phyloP scores from a whole-genome alignment of 2,797 vertebrate species.

The Perodicticus potto region DNA sequence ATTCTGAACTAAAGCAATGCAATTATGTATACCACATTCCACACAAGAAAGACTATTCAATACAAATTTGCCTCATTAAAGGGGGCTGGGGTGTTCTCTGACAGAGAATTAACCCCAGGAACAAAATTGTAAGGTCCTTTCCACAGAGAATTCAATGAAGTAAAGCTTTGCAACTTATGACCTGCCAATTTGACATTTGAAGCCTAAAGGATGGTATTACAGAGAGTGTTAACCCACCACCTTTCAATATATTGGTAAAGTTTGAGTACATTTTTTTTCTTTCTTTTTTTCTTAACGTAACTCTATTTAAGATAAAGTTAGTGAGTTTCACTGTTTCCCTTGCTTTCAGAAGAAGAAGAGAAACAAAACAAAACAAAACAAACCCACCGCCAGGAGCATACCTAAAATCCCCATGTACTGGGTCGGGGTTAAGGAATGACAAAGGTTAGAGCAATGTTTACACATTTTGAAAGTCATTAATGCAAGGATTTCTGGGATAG shows the following conservation, averaged over 20 bases:
- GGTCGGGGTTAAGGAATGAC: background rate
- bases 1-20: background rate
- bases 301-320: background rate
- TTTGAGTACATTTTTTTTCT: background rate
- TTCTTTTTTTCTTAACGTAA: background rate
- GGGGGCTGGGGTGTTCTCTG: background rate
- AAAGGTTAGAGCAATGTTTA: background rate
- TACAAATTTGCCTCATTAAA: background rate
- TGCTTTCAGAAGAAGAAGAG: background rate
- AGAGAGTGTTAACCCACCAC: background rate
- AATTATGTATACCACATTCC: background rate
- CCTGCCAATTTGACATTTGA: background rate
- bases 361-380: background rate
- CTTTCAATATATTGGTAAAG: background rate
- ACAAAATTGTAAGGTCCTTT: background rate
- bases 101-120: background rate
- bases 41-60: background rate
- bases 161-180: background rate
- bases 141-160: background rate
- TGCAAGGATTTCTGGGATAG: background rate
- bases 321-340: background rate
- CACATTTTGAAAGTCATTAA: background rate
- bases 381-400: too few species aligned
- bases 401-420: background rate
- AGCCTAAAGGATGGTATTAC: background rate